A percentile compares a stretch with the other conserved stretches of the same genome.
Evolutionary conservation across 2,888 invertebrate species (phyloP).

Genomic region (Cheilosia vulpina): DNA sequence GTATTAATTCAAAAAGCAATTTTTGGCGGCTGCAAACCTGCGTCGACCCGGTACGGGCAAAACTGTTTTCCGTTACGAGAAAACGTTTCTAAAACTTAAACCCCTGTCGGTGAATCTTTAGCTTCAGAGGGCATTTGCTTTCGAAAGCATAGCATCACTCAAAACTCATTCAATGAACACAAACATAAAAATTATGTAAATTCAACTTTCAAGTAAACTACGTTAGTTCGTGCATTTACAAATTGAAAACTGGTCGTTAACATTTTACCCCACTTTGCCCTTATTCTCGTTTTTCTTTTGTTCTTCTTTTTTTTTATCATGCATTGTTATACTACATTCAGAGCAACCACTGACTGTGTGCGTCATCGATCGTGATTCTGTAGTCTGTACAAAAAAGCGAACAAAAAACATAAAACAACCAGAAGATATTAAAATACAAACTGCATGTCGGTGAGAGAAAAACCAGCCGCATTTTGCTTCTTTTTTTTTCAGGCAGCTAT

Average conservation of each 20-base stretch:
- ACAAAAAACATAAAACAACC: slow-evolving; percentile 8
- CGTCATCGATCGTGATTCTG: slow-evolving; percentile 68
- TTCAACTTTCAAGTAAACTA: background rate
- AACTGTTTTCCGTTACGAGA: no score
- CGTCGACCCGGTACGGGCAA: no score
- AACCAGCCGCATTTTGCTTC: slow-evolving; percentile 28
- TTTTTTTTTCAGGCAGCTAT: slow-evolving; percentile 22
- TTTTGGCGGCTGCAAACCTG: no score
- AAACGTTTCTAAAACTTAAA: no score
- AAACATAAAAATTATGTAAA: background rate
- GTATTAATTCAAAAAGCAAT: no score
- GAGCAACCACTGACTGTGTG: slow-evolving; percentile 63
- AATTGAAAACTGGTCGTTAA: slow-evolving; percentile 18
- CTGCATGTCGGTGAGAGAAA: slow-evolving; percentile 51
- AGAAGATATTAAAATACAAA: slow-evolving; percentile 33
- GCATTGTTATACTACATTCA: slow-evolving; percentile 40
- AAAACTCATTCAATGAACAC: background rate
- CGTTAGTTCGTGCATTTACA: background rate
- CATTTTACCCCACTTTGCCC: slow-evolving; percentile 28
- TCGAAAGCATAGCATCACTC: no score
- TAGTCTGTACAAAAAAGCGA: background rate
- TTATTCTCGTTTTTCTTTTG: background rate
- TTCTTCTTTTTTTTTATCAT: background rate
- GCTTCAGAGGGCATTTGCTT: no score
- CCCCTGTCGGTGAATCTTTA: no score